Base-by-base conservation (phyloP, 2,797 vertebrate genomes). In the Steatocranus sp. region DNA sequence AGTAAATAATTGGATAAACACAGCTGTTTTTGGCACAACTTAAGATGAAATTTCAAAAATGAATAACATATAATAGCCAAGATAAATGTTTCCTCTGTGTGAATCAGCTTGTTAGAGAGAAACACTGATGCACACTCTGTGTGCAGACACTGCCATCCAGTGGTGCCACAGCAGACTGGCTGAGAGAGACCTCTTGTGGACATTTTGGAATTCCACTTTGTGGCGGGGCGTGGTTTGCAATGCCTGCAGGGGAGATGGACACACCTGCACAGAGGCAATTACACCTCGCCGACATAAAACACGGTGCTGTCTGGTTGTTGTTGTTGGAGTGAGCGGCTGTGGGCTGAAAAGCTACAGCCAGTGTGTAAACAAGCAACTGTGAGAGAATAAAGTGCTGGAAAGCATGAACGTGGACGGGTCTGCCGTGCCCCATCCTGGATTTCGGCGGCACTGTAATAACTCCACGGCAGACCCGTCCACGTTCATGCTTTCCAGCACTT, bases 301-400 rank as follows among this genome's bases (percentile, higher is more conserved):
- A 1, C 12, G 12, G 5, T 54, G 51, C 51, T 54, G 23, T 54
- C 25, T 27, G 51, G 25, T 15, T 54, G 23, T 5, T 54, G 51
- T 5, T 54, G 23, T 12, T 27, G 7, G 23, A 27, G 12, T 27
- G 23, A 27, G 3, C 3, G 2, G 51, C 12, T 5, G 46, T 18
- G 17, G 17, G 46, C 46, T n/a, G 46, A 0, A 48, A 9, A 9
- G 17, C 17, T 8, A 7, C 23, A 1, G 51, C 12, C 23, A 27
- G 23, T 0, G 51, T 27, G 23, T 0, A 54, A 54, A 15, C 23
- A 2, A 54, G 23, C 23, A 54, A 0, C 51, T 54, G 51, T 25
- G 51, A 53, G 7, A 25, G 50, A 1, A 14, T 53, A 53, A 25
- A 14, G 23, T 53, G 23, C 23, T 54, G 12, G 23, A 8, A 54